Percentiles rank a stretch among this genome's conserved stretches.
These are phyloP conservation scores for Dendronephthya gigantea DNA, from an alignment of 64 coral and sea anemone species.

Conservation along the genomic window DNA sequence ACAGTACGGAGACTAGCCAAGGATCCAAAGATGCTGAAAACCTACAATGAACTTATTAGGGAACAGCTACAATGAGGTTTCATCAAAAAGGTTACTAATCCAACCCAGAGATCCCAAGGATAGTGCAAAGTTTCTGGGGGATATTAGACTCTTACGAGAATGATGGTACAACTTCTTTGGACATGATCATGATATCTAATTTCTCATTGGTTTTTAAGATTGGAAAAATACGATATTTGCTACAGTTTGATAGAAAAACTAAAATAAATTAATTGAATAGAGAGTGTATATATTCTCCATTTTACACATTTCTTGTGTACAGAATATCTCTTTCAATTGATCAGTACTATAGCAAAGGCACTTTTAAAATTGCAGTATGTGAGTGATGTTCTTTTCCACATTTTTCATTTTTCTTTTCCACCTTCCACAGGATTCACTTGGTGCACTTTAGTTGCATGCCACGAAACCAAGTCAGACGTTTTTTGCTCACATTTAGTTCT, in stretches of 20 bases:
- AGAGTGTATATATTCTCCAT: neutral
- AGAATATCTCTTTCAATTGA: neutral
- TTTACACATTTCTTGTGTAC: neutral
- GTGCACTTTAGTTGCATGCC: too few species aligned
- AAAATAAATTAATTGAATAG: neutral
- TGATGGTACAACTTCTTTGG: neutral
- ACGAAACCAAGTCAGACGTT: too few species aligned
- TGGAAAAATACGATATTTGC: neutral
- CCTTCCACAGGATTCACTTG: neutral
- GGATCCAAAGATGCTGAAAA: too few species aligned
- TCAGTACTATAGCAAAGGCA: neutral
- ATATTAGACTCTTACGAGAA: neutral
- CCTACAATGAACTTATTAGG: too few species aligned
- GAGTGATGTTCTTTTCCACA: neutral
- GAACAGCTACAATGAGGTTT: too few species aligned
- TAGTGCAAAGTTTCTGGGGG: neutral
- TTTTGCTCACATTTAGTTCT: neutral
- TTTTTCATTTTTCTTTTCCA: too few species aligned
- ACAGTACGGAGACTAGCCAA: too few species aligned
- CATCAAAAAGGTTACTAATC: too few species aligned
- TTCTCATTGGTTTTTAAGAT: neutral
- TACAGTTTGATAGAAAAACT: too few species aligned
- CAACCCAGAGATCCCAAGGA: neutral
- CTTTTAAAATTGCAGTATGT: neutral
- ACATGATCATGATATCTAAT: neutral